Evolutionary conservation across 2,113 vertebrate genomes (phyloP).

Genomic region (Xenopus borealis): DNA sequence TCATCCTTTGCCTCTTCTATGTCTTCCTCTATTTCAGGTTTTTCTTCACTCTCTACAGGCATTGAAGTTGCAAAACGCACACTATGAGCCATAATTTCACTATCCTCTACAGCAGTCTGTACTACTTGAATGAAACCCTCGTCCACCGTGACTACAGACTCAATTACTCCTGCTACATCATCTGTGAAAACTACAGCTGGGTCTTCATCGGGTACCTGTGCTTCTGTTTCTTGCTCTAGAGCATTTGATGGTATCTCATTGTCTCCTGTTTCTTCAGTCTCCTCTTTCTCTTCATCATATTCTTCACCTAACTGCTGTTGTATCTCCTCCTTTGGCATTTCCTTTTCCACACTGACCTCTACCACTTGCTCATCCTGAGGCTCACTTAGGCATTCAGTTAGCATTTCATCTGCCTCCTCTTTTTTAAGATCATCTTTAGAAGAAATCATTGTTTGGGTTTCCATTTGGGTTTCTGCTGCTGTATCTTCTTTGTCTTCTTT

Average conservation of each 20-base stretch:
- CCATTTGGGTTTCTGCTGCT: conserved; percentile 49
- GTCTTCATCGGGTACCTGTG: conserved; percentile 48
- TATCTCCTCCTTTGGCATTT: conserved; percentile 9
- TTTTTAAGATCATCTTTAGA: conserved; percentile 49
- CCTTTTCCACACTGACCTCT: conserved; percentile 9
- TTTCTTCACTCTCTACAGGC: conserved; percentile 66
- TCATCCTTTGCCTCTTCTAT: conserved; percentile 68
- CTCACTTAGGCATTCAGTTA: conserved; percentile 62
- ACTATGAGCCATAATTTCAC: conserved; percentile 83
- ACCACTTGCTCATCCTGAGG: conserved; percentile 32
- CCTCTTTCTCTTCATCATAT: conserved; percentile 41
- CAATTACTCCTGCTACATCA: conserved; percentile 77
- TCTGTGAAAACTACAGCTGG: conserved; percentile 56
- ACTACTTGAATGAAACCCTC: conserved; percentile 97
- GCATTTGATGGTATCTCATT: conserved; percentile 60
- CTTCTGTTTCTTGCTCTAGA: conserved; percentile 47
- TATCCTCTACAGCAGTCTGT: conserved; percentile 89
- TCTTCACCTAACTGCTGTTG: conserved; percentile 37
- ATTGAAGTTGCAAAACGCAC: conserved; percentile 85
- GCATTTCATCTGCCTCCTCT: conserved; percentile 59
- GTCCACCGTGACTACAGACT: conserved; percentile 93
- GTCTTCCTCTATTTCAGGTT: conserved; percentile 64
- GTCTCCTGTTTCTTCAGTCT: conserved; percentile 59
- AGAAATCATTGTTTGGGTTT: conserved; percentile 37
- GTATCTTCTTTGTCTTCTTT: conserved; percentile 64